Evolutionary conservation across 2,888 invertebrate genomes (phyloP).

Genomic region (Smittia sp.): DNA sequence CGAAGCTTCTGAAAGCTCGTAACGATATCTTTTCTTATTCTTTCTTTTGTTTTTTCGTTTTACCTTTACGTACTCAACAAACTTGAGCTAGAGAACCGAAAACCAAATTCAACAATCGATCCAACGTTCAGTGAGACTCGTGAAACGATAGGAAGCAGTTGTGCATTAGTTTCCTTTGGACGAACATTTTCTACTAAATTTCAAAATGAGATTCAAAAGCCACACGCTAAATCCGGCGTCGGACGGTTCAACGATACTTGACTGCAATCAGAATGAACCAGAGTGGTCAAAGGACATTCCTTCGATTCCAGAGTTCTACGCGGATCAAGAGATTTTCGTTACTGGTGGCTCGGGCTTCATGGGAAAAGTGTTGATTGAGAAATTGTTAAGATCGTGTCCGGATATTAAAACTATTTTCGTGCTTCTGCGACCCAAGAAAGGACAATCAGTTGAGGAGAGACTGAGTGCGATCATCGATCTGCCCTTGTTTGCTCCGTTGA

Average conservation of each 20-base stretch:
- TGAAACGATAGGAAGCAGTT: too few relatives aligned
- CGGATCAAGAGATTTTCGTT: slow-evolving; percentile 69
- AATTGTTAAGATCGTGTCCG: slow-evolving; percentile 78
- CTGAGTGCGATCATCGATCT: slow-evolving; percentile 59
- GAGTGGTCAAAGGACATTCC: slow-evolving; percentile 44
- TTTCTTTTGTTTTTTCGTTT: too few relatives aligned
- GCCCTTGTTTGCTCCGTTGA: slow-evolving; percentile 53
- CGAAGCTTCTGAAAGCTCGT: too few relatives aligned
- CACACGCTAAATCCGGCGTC: neutral
- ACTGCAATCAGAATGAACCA: neutral
- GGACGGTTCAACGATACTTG: neutral
- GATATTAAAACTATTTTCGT: slow-evolving; percentile 72
- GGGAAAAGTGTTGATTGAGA: slow-evolving; percentile 78
- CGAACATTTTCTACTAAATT: too few relatives aligned
- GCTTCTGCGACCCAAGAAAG: slow-evolving; percentile 71
- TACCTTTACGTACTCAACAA: too few relatives aligned
- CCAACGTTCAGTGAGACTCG: too few relatives aligned
- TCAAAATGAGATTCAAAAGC: slow-evolving; percentile 10
- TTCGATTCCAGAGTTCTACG: slow-evolving; percentile 63
- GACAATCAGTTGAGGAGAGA: slow-evolving; percentile 63
- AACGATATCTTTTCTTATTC: too few relatives aligned
- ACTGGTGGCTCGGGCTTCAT: slow-evolving; percentile 63
- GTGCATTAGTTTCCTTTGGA: too few relatives aligned
- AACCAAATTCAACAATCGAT: too few relatives aligned
- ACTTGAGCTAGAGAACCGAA: too few relatives aligned